Conservation (phyloP, 2,113 vertebrate species). For the Polypterus bichir region DNA sequence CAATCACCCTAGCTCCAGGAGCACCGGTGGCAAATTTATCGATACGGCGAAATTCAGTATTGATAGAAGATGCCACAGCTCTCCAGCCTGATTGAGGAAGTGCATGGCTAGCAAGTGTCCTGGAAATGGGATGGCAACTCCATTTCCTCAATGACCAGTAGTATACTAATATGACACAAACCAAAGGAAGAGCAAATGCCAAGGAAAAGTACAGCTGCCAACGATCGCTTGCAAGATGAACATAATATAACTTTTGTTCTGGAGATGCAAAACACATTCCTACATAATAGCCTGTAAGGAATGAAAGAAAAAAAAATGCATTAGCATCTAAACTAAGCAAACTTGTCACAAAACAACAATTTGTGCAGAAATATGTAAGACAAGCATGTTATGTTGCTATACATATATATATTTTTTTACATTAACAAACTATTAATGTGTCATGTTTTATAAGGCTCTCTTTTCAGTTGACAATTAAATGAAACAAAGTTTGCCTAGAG, state of each 20-base stretch:
- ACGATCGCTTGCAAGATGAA: slow-evolving; percentile 46
- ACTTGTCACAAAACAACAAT: too few relatives aligned
- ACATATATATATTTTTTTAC: too few relatives aligned
- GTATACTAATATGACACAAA: slow-evolving; percentile 44
- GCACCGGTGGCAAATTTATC: slow-evolving; percentile 84
- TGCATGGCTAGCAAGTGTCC: slow-evolving; percentile 45
- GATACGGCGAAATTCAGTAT: slow-evolving; percentile 76
- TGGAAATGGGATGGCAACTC: slow-evolving; percentile 66
- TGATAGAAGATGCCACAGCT: slow-evolving; percentile 67
- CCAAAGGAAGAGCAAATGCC: slow-evolving; percentile 43
- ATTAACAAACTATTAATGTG: too few relatives aligned
- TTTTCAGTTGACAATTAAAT: too few relatives aligned
- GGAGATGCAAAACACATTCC: slow-evolving; percentile 84
- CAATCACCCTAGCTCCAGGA: slow-evolving; percentile 66
- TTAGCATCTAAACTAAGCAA: too few relatives aligned
- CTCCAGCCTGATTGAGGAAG: slow-evolving; percentile 55
- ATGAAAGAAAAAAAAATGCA: not conserved
- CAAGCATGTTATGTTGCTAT: too few relatives aligned
- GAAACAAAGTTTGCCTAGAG: too few relatives aligned
- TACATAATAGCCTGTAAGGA: slow-evolving; percentile 70
- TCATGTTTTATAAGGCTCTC: too few relatives aligned
- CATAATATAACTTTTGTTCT: slow-evolving; percentile 57
- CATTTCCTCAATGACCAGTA: slow-evolving; percentile 68
- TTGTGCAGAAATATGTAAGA: too few relatives aligned
- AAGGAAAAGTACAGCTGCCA: slow-evolving; percentile 64